Conservation (phyloP, 2,797 vertebrate genomes). For the Anguilla anguilla region DNA sequence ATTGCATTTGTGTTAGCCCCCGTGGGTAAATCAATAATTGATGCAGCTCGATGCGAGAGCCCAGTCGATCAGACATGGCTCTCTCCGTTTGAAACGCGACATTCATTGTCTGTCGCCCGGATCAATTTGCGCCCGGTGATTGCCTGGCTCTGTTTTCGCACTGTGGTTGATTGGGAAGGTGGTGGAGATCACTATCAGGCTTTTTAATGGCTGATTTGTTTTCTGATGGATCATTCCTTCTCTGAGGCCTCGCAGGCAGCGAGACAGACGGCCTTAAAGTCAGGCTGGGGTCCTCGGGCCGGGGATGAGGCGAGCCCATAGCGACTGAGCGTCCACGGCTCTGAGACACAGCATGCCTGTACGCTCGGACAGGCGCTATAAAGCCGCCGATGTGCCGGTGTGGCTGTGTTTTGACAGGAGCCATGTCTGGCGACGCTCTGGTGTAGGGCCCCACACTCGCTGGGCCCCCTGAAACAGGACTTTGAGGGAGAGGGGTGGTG, state of each 20-base stretch:
- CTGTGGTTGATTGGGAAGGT: constrained; percentile 4
- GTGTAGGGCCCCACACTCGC: not conserved
- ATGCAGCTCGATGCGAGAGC: not conserved
- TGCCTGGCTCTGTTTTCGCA: not conserved
- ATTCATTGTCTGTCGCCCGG: not conserved
- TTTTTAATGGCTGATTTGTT: constrained; percentile 24
- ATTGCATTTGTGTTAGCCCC: not conserved
- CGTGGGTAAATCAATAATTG: not conserved
- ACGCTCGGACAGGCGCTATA: constrained; percentile 26
- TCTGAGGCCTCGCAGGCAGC: constrained; percentile 16
- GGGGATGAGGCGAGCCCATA: constrained; percentile 23
- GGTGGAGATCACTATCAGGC: constrained; percentile 20
- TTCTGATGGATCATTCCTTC: constrained; percentile 20
- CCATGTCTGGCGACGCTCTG: not conserved
- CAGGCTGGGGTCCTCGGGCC: constrained; percentile 35
- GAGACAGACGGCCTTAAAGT: constrained; percentile 39
- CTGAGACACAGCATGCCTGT: not conserved
- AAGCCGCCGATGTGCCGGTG: not conserved
- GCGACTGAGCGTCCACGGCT: constrained; percentile 10
- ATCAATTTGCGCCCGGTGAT: not conserved
- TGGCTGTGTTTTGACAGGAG: constrained; percentile 52
- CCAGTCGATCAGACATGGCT: not conserved
- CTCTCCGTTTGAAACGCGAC: not conserved
- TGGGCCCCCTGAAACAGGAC: not conserved
- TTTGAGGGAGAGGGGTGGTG: not conserved